Evolutionary conservation across 2,888 invertebrate genomes (phyloP), one percentile per base, ranked within the genome.

Genomic region (Zygothrica quintamaculata): DNA sequence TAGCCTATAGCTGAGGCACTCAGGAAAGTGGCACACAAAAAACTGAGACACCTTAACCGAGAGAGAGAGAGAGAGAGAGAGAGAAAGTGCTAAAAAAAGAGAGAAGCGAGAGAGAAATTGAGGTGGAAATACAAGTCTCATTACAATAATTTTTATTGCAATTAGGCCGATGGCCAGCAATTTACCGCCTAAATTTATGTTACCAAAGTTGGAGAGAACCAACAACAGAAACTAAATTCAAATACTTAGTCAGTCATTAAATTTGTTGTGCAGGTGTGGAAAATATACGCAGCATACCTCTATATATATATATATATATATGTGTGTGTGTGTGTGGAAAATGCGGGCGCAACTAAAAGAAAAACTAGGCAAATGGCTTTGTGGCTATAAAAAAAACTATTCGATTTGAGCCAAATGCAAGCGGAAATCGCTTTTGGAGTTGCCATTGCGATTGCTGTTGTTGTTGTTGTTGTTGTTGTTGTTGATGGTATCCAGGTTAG

Each of bases 111-210:
- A 9, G 18, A 46, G 26, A 16, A 18, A 33, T 39, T 22, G 46
- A 16, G 37, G n/a, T 13, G 50, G 18, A 22, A 22, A 22, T 3
- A 22, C 18, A 22, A 22, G 18, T 2, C 18, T 22, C 18, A 22
- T 22, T 22, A 22, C 18, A 37, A n/a, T 29, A n/a, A 29, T 29
- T 55, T 62, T 44, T 48, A 40, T 58, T 42, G 68, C 58, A 62
- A 74, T 74, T 72, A 62, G 43, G 61, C 53, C 68, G 53, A 60
- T 65, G 73, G 53, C 44, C 33, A 53, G 46, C 53, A 40, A 59
- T 67, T 66, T 65, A 57, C 53, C 59, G 61, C 50, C 64, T 57
- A 56, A 42, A 67, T 53, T 71, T 67, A 66, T 65, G 68, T 58
- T 62, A 33, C 34, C 60, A n/a, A 44, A 71, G 60, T 40, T 46